Conservation (phyloP, 2,113 vertebrate genomes). For the Machaerirhynchus nigripectus region DNA sequence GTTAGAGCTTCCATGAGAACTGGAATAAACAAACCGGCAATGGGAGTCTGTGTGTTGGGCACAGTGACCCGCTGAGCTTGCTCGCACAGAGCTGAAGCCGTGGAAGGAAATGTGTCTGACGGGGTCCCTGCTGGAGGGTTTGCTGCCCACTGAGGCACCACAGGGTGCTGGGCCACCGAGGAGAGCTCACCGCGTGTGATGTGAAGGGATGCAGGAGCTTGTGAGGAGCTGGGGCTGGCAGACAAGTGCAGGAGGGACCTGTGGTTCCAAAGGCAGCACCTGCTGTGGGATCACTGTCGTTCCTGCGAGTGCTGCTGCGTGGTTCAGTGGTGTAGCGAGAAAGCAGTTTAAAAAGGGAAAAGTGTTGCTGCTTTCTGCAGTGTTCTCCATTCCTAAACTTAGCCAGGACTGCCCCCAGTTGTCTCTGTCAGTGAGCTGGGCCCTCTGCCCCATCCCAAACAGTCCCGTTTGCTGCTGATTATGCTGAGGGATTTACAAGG, state of each 20-base stretch:
- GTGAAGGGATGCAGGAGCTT: fast-evolving
- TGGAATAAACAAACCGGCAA: neutral
- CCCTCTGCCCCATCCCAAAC: neutral
- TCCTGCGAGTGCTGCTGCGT: fast-evolving
- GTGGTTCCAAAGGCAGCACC: neutral
- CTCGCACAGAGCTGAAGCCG: fast-evolving
- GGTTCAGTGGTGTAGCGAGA: neutral
- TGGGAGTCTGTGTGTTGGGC: neutral
- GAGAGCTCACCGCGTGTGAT: fast-evolving
- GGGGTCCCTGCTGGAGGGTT: neutral
- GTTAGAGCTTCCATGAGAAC: neutral
- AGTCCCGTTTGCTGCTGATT: neutral
- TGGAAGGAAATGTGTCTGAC: neutral
- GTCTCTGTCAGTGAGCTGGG: neutral
- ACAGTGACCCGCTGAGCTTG: fast-evolving
- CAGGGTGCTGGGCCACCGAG: fast-evolving
- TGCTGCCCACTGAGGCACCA: neutral
- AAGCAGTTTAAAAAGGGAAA: neutral
- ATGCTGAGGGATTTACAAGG: neutral
- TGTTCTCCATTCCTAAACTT: neutral
- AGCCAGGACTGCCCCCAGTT: neutral
- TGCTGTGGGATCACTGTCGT: fast-evolving
- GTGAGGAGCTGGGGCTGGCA: neutral
- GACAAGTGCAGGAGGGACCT: neutral
- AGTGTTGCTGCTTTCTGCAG: neutral